phyloP scores from a whole-genome alignment of 2,797 vertebrate genomes.

The Macroramphosus scolopax region DNA sequence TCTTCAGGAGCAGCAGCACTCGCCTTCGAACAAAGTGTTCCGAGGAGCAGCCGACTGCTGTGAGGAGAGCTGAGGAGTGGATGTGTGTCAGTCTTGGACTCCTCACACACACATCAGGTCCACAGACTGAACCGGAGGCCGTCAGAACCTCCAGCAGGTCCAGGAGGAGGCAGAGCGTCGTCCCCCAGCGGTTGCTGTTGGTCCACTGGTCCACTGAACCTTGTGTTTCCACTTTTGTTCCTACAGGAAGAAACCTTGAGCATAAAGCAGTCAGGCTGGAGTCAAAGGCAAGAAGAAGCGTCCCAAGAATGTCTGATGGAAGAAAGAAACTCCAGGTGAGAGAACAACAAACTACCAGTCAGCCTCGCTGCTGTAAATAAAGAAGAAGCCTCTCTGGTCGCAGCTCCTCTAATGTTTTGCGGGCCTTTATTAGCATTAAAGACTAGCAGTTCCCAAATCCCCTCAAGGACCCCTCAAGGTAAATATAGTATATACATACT shows the following conservation, averaged over 20 bases:
- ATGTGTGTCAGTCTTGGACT: conserved; percentile 77
- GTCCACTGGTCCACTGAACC: conserved; percentile 12
- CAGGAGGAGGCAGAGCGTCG: conserved; percentile 72
- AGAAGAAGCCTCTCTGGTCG: no score
- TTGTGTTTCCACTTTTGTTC: not conserved
- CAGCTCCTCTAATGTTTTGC: no score
- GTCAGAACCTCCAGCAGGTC: conserved; percentile 85
- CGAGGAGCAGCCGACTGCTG: conserved; percentile 42
- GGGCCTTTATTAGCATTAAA: no score
- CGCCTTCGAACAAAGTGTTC: conserved; percentile 80
- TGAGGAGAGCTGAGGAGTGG: conserved; percentile 69
- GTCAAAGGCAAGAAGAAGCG: conserved; percentile 79
- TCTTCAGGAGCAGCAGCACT: conserved; percentile 84
- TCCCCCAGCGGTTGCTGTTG: conserved; percentile 22
- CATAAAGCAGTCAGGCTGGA: conserved; percentile 73
- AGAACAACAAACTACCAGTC: not conserved
- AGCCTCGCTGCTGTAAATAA: no score
- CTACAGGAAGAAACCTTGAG: conserved; percentile 57
- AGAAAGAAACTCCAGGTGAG: not conserved
- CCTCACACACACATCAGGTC: conserved; percentile 25
- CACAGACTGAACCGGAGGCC: conserved; percentile 66
- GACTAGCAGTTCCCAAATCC: no score
- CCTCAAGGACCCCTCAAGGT: no score
- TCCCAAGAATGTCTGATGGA: conserved; percentile 70
- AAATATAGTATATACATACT: no score